Base-by-base conservation (phyloP, 2,888 invertebrate species). In the Cataglyphis livida region DNA sequence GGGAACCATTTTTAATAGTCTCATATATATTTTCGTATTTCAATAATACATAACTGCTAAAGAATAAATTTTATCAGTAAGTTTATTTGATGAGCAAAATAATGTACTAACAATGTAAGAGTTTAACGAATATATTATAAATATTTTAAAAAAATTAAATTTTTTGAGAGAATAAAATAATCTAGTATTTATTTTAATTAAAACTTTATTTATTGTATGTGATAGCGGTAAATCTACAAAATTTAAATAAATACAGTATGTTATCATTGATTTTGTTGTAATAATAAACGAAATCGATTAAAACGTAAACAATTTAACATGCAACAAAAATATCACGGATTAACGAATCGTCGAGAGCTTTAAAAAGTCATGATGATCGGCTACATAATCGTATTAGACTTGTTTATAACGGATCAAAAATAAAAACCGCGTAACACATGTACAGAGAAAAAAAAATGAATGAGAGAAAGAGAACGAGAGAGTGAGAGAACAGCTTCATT, bases 341-440 rank as follows among this genome's bases (percentile, higher is more conserved):
- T 41, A 66, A 66, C 12, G 15, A 65, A 57, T 66, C 57, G 5
- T 64, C n/a, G 38, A 41, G 25, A 65, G n/a, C 28, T 41, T 32
- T 66, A 41, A 57, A 66, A 66, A 66, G 57, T 41, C 51, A 65
- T 57, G 18, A 61, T 61, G 65, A 41, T 35, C 12, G 18, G 25
- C 35, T 25, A 51, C 7, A 65, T 75, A 75, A 75, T 76, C n/a
- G 57, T 66, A 57, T n/a, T 54, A 18, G 41, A 21, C 21, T 78
- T 28, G 62, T 57, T 54, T 9, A 44, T 44, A 76, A 66, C 44
- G 25, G 15, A 28, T 15, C 15, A 15, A 61, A 9, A 32, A 32
- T 35, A 44, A 25, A 70, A 25, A 25, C 71, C 44, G 32, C 41
- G 44, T 79, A 38, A 32, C 57, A 15, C 21, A 41, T 35, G 57